Base-by-base conservation (phyloP, 2,888 invertebrate genomes). In the Drosophila testacea region DNA sequence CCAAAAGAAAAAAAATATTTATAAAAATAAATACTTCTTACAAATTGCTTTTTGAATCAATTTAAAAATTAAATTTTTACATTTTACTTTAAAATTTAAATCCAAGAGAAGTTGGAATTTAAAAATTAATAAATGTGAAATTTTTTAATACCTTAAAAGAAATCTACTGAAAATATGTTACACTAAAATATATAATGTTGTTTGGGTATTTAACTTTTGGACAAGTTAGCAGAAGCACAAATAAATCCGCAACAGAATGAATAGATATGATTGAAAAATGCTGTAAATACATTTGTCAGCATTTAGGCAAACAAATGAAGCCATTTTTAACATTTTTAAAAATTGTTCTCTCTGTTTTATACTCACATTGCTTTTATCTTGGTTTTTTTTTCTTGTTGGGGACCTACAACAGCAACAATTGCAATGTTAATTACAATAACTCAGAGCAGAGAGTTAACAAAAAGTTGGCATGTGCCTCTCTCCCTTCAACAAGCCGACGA, bases 391-490 rank as follows among this genome's bases (percentile, higher is more conserved):
- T 32, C 36, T 55, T 48, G 47, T 39, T 48, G 52, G 6, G 30
- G 38, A 27, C 46, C 13, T 11, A 42, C 47, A 38, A 16, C 46
- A 32, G 61, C 74, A 77, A 78, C 74, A 77, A 74, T 73, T 57
- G 78, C 70, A 73, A 69, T 79, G 83, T 83, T 83, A 83, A 83
- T 83, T 86, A 79, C 86, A 83, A 73, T 77, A 86, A 71, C 74
- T 70, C 64, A 54, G 48, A 54, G 55, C 69, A 48, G 32, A 27
- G 27, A 57, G 50, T 56, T 52, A 30, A 51, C 41, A 39, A 70
- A 46, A 59, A 64, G 46, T 55, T 57, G 48, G 22, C 13, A 60
- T 56, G 32, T 34, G 46, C 7, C 39, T 7, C 6, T 3, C 34
- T 11, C 9, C 10, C 16, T 48, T 34, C 7, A 4, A 22, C 44